Conservation (phyloP, 2,888 invertebrate species). For the Lobophora halterata region DNA sequence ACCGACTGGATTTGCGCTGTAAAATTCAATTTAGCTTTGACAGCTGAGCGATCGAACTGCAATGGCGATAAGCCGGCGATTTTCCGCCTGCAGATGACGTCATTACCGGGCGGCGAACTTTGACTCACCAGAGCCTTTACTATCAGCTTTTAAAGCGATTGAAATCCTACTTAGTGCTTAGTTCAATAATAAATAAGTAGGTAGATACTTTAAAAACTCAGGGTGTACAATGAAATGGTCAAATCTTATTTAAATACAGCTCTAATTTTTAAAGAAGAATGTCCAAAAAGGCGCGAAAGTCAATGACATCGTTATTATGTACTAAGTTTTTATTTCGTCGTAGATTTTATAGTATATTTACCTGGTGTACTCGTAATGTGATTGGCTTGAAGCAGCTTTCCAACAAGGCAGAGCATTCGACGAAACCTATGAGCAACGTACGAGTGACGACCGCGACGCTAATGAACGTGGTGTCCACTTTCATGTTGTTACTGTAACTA, state of each 20-base stretch:
- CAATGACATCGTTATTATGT: too few species aligned
- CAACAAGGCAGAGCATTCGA: slow-evolving; percentile 20
- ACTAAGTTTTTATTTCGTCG: too few species aligned
- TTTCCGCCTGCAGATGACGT: slow-evolving; percentile 29
- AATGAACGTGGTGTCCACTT: slow-evolving; percentile 14
- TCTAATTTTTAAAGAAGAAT: too few species aligned
- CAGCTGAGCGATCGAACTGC: slow-evolving; percentile 33
- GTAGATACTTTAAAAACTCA: too few species aligned
- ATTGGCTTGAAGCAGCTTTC: slow-evolving; percentile 23
- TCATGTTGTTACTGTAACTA: not conserved
- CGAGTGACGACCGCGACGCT: slow-evolving; percentile 18
- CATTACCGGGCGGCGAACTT: slow-evolving; percentile 18
- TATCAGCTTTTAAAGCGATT: not conserved
- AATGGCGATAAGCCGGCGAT: slow-evolving; percentile 28
- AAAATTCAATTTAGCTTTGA: slow-evolving; percentile 43
- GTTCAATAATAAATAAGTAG: too few species aligned
- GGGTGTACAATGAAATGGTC: too few species aligned
- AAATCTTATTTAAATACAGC: too few species aligned
- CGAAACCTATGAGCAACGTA: slow-evolving; percentile 13
- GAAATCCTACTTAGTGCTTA: too few species aligned
- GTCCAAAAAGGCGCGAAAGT: too few species aligned
- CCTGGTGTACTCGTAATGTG: too few species aligned
- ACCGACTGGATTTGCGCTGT: slow-evolving; percentile 36
- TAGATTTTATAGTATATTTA: too few species aligned
- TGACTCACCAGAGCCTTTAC: not conserved